Conservation (phyloP, 1,140 invertebrate species). For the Ceratitis capitata region DNA sequence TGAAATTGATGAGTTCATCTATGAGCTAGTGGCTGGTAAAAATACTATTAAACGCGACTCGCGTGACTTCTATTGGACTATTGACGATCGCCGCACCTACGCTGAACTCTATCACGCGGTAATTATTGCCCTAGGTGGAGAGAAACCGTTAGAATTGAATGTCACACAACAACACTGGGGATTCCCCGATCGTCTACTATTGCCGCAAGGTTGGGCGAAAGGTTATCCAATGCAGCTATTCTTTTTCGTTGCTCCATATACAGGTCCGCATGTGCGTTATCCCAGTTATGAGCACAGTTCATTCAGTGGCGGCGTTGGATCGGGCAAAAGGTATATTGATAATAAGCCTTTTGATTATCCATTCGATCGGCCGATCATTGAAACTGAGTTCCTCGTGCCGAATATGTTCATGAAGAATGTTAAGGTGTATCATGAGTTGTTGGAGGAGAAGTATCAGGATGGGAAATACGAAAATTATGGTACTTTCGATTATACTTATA, state of each 20-base stretch:
- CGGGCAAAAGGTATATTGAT: constrained; percentile 57
- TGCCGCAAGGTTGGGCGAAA: constrained; percentile 70
- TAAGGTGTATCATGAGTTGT: constrained; percentile 65
- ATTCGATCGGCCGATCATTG: constrained; percentile 64
- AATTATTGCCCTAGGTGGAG: constrained; percentile 66
- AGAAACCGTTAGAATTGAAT: constrained; percentile 67
- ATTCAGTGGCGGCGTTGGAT: constrained; percentile 54
- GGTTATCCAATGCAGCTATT: constrained; percentile 74
- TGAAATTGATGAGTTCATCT: constrained; percentile 76
- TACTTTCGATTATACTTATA: constrained; percentile 56
- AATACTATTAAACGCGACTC: constrained; percentile 76
- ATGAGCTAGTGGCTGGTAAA: constrained; percentile 72
- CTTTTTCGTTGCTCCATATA: constrained; percentile 66
- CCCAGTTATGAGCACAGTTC: constrained; percentile 52
- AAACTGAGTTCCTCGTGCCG: constrained; percentile 60
- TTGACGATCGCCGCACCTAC: constrained; percentile 73
- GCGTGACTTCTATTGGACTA: constrained; percentile 72
- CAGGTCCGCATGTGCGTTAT: constrained; percentile 56
- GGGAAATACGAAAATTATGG: constrained; percentile 55
- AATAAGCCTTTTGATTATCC: constrained; percentile 63
- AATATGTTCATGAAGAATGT: constrained; percentile 64
- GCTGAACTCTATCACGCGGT: constrained; percentile 70
- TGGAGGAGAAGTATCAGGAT: constrained; percentile 63
- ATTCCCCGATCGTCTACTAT: constrained; percentile 70
- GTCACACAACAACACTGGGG: constrained; percentile 68